Base-by-base conservation (phyloP, 2,888 invertebrate species). In the Caradrina clavipalpis region DNA sequence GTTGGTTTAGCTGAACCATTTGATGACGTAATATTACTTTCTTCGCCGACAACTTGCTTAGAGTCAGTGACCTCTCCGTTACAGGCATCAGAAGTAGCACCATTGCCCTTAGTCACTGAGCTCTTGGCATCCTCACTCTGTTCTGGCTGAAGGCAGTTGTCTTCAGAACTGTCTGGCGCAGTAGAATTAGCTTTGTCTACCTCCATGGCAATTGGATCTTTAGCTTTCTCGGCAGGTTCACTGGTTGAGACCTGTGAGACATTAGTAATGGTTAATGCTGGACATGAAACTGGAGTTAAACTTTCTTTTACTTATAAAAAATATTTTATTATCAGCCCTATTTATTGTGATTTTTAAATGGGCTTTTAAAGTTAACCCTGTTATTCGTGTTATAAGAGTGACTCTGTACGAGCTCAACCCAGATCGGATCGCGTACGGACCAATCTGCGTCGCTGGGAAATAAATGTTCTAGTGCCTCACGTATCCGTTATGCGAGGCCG, bases 41-140 rank as follows among this genome's bases (percentile, higher is more conserved):
- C 95, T 81, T 93, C 95, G 11, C 90, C 90, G 62, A 89, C 94
- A 73, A 83, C 85, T 77, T 92, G 92, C 76, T 95, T 95, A 0
- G 96, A 96, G 59, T 93, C 95, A 10, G 94, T 91, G 50, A 96
- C 95, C 68, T 96, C 96, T 58, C 96, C 95, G 74, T 96, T 96
- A 81, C 94, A 95, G 5, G 83, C 80, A 45, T 94, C 91, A 22
- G 81, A 53, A 31, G 84, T 80, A 15, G 88, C 76, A 2, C 89
- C 90, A 74, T 92, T 92, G 11, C 84, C 89, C 35, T 87, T 69
- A 53, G 84, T 74, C 4, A 83, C 76, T 31, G 83, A 74, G 35
- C 54, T 82, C 64, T 91, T 92, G 15, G 89, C 90, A 68, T 91
- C 89, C 13, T 78, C 94, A 78, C 96, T 96, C 76, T 95, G 96